These are phyloP conservation scores for Morpho achilles DNA, from an alignment of 2,888 invertebrate species.

Conservation along the genomic window DNA sequence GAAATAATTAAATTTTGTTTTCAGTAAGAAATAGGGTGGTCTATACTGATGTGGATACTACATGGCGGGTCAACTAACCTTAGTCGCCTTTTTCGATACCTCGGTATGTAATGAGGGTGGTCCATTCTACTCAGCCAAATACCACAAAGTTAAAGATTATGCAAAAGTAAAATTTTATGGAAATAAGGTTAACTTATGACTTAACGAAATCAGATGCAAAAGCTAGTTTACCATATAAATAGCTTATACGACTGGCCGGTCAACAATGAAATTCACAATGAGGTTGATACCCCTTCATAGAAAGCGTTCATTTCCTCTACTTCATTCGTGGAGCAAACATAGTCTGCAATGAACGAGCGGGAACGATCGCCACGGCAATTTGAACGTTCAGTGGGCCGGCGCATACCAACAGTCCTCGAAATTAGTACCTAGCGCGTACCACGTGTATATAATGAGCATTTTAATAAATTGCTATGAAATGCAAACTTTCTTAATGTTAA, in stretches of 20 bases:
- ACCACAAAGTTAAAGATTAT: too few species aligned
- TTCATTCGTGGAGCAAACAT: conserved; percentile 58
- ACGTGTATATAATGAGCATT: conserved; percentile 16
- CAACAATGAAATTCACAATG: conserved; percentile 35
- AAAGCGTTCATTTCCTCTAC: conserved; percentile 58
- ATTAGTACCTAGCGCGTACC: conserved; percentile 42
- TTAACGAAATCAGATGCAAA: neutral
- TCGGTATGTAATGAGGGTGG: too few species aligned
- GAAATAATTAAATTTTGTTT: too few species aligned
- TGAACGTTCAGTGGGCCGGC: conserved; percentile 66
- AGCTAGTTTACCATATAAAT: conserved; percentile 11
- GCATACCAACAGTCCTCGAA: conserved; percentile 62
- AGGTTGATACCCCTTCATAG: conserved; percentile 48
- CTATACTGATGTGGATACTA: too few species aligned
- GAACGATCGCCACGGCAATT: conserved; percentile 63
- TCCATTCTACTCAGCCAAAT: too few species aligned
- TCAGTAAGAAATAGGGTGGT: too few species aligned
- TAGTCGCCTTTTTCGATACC: too few species aligned
- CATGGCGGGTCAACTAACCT: too few species aligned
- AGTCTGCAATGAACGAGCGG: conserved; percentile 55
- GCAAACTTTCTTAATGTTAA: too few species aligned
- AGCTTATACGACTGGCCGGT: conserved; percentile 25
- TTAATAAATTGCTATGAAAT: conserved; percentile 5
- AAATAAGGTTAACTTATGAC: neutral
- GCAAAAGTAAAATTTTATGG: too few species aligned